Percentiles rank a stretch among this genome's conserved stretches.
phyloP scores from a whole-genome alignment of 2,888 invertebrate species.

The Andrena dorsata region DNA sequence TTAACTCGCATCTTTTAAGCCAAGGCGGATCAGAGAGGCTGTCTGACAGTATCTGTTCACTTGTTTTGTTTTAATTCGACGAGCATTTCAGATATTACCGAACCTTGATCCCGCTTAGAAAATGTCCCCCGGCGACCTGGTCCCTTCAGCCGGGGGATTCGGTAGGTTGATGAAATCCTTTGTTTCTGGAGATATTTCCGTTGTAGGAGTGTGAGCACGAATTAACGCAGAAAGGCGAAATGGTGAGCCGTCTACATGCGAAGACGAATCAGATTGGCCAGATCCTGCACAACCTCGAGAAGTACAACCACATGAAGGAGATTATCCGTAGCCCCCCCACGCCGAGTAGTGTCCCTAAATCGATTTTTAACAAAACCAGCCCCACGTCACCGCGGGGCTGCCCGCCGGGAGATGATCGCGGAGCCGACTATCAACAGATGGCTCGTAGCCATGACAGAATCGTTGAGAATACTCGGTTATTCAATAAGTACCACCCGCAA shows the following conservation, averaged over 20 bases:
- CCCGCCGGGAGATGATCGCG: constrained; percentile 45
- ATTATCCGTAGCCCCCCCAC: constrained; percentile 85
- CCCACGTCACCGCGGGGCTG: constrained; percentile 77
- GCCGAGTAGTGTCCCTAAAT: constrained; percentile 75
- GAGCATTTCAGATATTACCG: constrained; percentile 59
- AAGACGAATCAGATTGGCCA: constrained; percentile 98
- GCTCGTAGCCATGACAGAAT: constrained; percentile 17
- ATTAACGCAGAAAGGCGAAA: constrained; percentile 97
- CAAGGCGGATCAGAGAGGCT: neutral
- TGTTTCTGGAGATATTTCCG: constrained; percentile 79
- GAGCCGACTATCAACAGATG: constrained; percentile 13
- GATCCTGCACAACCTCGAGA: constrained; percentile 95
- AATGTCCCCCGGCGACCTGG: constrained; percentile 13
- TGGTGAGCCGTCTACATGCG: constrained; percentile 97
- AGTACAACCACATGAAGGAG: constrained; percentile 91
- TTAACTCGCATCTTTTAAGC: neutral
- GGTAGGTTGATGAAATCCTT: constrained; percentile 45
- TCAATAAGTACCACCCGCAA: constrained; percentile 7
- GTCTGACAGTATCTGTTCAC: neutral
- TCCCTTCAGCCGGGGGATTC: constrained; percentile 14
- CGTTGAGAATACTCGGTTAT: constrained; percentile 28
- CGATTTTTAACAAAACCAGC: constrained; percentile 77
- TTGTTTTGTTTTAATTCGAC: constrained; percentile 32
- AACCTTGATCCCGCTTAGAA: constrained; percentile 19
- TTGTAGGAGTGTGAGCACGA: constrained; percentile 97